Evolutionary conservation across 2,888 invertebrate species (phyloP).

Genomic region (Drosophila kuntzei): DNA sequence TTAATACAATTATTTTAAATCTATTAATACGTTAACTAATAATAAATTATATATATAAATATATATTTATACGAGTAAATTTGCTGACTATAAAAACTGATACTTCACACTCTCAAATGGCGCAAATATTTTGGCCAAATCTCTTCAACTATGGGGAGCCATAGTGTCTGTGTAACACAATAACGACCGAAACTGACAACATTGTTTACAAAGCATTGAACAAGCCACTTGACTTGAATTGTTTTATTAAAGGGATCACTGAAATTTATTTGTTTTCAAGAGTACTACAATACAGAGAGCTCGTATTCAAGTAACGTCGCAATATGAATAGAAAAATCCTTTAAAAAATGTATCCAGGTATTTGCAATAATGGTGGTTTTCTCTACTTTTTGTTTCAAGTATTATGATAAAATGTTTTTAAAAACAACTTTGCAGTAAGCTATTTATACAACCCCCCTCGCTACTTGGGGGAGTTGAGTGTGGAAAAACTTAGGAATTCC

Average conservation of each 20-base stretch:
- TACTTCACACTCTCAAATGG: constrained; percentile 47
- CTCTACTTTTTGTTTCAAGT: constrained; percentile 9
- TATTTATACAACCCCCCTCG: constrained; percentile 37
- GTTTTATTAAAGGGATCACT: constrained; percentile 46
- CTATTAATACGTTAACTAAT: background rate
- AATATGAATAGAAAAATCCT: background rate
- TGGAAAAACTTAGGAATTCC: constrained; percentile 55
- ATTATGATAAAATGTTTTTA: constrained; percentile 61
- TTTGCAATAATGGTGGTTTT: constrained; percentile 25
- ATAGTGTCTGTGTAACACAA: constrained; percentile 30
- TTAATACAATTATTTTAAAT: background rate
- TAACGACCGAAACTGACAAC: constrained; percentile 25
- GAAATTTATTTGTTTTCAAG: constrained; percentile 44
- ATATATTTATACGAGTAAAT: constrained; percentile 10
- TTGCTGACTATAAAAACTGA: constrained; percentile 66
- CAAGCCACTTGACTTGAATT: constrained; percentile 56
- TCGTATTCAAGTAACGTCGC: background rate
- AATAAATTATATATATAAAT: background rate
- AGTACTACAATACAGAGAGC: background rate
- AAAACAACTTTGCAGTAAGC: constrained; percentile 56
- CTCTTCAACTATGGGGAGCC: constrained; percentile 12
- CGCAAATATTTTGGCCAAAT: constrained; percentile 35
- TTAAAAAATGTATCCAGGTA: constrained; percentile 8
- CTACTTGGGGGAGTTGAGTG: background rate
- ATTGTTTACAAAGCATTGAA: constrained; percentile 46